Percentiles rank a stretch among this genome's conserved stretches.
phyloP scores from a whole-genome alignment of 2,888 invertebrate species.

The Aspidiotus rigidus region DNA sequence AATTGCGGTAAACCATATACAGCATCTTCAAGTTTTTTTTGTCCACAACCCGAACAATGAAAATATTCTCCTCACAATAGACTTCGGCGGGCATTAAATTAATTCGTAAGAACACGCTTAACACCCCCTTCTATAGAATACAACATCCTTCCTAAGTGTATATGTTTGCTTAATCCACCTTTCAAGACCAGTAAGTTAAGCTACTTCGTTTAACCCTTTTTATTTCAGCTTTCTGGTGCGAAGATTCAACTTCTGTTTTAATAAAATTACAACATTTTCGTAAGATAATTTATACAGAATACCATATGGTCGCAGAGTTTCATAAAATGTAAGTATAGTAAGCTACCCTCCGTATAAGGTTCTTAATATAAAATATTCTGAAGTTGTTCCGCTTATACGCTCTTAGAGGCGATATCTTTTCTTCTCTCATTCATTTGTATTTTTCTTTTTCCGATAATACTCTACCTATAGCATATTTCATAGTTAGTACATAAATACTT shows the following conservation, averaged over 20 bases:
- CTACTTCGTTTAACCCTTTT: slow-evolving; percentile 2
- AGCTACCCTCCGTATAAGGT: slow-evolving; percentile 2
- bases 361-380: slow-evolving; percentile 1
- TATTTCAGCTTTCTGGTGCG: background rate
- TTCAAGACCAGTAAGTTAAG: background rate
- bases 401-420: background rate
- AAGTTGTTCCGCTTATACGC: background rate
- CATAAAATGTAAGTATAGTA: background rate
- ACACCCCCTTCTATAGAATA: too few species aligned
- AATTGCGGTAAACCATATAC: too few species aligned
- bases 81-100: too few species aligned
- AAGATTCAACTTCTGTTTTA: slow-evolving; percentile 2
- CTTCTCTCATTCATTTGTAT: background rate
- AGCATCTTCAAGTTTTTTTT: too few species aligned
- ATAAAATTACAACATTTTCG: slow-evolving; percentile 2
- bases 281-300: background rate
- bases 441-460: background rate
- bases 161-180: too few species aligned
- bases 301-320: slow-evolving; percentile 1
- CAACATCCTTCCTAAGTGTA: too few species aligned
- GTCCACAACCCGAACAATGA: too few species aligned
- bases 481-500: too few species aligned
- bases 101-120: too few species aligned
- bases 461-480: too few species aligned
- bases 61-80: too few species aligned